Evolutionary conservation across 2,888 invertebrate genomes (phyloP).

Genomic region (Epinotia demarniana): DNA sequence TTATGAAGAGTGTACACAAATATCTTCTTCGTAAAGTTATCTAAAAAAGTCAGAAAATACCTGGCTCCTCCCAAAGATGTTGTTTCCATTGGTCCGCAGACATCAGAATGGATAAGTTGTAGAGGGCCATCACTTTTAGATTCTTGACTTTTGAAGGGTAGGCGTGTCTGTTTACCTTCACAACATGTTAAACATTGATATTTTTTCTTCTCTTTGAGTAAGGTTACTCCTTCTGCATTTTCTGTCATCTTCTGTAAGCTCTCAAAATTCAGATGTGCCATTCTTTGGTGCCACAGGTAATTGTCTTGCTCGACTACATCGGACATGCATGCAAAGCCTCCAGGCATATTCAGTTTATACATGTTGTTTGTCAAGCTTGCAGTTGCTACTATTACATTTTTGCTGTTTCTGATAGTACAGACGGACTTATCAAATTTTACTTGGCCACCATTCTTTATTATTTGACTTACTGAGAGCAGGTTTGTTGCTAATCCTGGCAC

Average conservation of each 20-base stretch:
- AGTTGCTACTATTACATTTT: background rate
- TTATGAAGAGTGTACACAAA: background rate
- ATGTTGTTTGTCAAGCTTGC: slow-evolving; percentile 35
- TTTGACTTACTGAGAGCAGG: slow-evolving; percentile 16
- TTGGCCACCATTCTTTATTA: slow-evolving; percentile 10
- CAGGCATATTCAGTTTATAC: slow-evolving; percentile 10
- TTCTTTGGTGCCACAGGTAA: slow-evolving; percentile 15
- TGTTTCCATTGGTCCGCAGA: slow-evolving; percentile 54
- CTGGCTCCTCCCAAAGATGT: background rate
- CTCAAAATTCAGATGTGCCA: slow-evolving; percentile 23
- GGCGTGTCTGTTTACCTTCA: slow-evolving; percentile 22
- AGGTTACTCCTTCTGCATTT: slow-evolving; percentile 37
- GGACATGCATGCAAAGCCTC: slow-evolving; percentile 17
- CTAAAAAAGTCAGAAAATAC: background rate
- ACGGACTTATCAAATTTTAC: slow-evolving; percentile 5
- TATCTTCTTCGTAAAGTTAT: background rate
- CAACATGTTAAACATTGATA: slow-evolving; percentile 1
- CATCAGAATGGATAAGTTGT: slow-evolving; percentile 54
- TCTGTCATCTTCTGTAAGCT: slow-evolving; percentile 47
- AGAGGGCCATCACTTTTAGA: too few relatives aligned
- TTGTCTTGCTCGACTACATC: background rate
- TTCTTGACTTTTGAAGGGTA: background rate
- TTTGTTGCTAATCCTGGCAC: background rate
- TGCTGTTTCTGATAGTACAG: background rate
- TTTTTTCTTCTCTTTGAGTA: background rate